Evolutionary conservation across 2,797 vertebrate species (phyloP).

Genomic region (Schizopygopsis pylzovi): DNA sequence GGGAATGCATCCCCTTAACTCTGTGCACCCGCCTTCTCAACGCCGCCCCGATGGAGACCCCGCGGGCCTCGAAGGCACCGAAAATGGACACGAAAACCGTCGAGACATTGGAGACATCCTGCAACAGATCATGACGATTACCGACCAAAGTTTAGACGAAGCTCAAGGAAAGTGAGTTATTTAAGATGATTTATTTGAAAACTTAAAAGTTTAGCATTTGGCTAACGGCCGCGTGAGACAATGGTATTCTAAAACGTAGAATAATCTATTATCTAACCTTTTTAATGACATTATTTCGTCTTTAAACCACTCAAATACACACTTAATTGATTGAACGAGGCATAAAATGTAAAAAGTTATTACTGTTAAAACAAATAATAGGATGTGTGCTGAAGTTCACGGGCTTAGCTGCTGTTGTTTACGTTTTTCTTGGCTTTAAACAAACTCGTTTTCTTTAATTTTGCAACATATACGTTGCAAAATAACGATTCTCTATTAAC

Average conservation of each 20-base stretch:
- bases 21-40: constrained; percentile 74
- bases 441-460: not conserved
- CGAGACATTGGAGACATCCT: constrained; percentile 92
- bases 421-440: constrained; percentile 17
- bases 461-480: not conserved
- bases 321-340: no score
- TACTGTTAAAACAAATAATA: not conserved
- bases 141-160: constrained; percentile 96
- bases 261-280: not conserved
- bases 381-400: constrained; percentile 21
- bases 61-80: constrained; percentile 82
- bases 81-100: constrained; percentile 85
- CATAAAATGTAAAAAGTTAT: not conserved
- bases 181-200: not conserved
- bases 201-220: constrained; percentile 17
- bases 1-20: constrained; percentile 78
- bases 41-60: constrained; percentile 72
- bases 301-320: not conserved
- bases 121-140: constrained; percentile 96
- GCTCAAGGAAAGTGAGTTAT: constrained; percentile 90
- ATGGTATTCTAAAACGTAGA: not conserved
- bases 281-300: not conserved
- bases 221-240: constrained; percentile 24
- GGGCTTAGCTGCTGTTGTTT: constrained; percentile 42
- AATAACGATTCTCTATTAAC: not conserved